A percentile compares a stretch with the other conserved stretches of the same genome.
phyloP scores from a whole-genome alignment of 1,140 invertebrate genomes.

The Leptopilina clavipes region DNA sequence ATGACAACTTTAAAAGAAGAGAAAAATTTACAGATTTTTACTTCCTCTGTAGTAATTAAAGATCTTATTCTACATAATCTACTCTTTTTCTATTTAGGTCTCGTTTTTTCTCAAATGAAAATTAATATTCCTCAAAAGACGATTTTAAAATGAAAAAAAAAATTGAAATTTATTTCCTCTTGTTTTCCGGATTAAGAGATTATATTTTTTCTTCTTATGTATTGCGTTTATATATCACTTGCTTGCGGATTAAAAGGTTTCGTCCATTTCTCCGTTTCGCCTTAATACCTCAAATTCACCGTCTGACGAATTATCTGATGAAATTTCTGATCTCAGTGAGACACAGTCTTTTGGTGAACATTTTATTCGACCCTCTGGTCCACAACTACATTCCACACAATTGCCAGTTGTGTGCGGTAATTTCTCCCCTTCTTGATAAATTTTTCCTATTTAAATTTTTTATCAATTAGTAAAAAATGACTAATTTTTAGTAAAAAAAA shows the following conservation, averaged over 20 bases:
- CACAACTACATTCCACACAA: conserved; percentile 82
- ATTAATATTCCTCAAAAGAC: background rate
- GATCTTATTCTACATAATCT: too few species aligned
- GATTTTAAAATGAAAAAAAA: too few species aligned
- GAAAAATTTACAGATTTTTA: too few species aligned
- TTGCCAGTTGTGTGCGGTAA: conserved; percentile 82
- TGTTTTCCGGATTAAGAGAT: conserved; percentile 37
- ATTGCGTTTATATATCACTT: background rate
- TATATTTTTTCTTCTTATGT: background rate
- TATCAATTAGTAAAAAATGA: too few species aligned
- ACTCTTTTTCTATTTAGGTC: too few species aligned
- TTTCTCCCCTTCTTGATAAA: conserved; percentile 79
- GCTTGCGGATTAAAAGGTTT: conserved; percentile 62
- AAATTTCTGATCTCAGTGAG: conserved; percentile 67
- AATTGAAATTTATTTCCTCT: background rate
- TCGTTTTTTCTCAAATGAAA: too few species aligned
- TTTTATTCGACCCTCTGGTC: conserved; percentile 79
- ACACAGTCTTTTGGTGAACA: conserved; percentile 79
- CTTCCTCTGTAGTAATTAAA: too few species aligned
- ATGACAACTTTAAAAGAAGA: too few species aligned
- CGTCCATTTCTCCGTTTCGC: conserved; percentile 63
- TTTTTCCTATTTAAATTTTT: conserved; percentile 74
- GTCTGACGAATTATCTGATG: conserved; percentile 60
- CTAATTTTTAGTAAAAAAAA: too few species aligned
- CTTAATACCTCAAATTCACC: conserved; percentile 69